phyloP scores from a whole-genome alignment of 2,113 vertebrate genomes.

The Agelaius phoeniceus region DNA sequence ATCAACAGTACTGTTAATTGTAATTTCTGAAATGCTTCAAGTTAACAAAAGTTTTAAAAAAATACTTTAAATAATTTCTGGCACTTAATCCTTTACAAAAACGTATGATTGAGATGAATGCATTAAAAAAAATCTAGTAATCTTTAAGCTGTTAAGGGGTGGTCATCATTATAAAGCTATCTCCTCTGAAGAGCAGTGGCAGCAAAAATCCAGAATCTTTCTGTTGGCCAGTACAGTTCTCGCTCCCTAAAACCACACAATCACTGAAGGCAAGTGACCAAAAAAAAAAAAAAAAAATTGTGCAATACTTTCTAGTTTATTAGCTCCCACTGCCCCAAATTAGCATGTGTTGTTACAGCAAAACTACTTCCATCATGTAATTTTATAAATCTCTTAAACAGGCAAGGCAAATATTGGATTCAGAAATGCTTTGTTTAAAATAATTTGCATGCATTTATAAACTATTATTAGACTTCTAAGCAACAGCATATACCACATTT shows the following conservation, averaged over 20 bases:
- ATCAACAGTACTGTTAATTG: neutral
- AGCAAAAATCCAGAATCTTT: neutral
- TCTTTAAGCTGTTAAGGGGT: neutral
- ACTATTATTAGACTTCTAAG: slow-evolving; percentile 18
- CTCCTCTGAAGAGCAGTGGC: neutral
- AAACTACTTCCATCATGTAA: neutral
- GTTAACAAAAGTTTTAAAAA: neutral
- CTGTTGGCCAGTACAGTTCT: neutral
- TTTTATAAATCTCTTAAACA: neutral
- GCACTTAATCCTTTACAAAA: neutral
- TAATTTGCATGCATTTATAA: neutral
- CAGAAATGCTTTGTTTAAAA: slow-evolving; percentile 18
- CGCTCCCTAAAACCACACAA: neutral
- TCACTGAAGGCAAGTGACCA: neutral
- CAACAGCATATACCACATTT: neutral
- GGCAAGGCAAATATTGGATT: neutral
- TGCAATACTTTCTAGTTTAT: neutral
- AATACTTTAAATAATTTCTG: neutral
- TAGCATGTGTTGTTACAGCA: neutral
- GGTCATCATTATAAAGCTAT: neutral
- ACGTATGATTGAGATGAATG: neutral
- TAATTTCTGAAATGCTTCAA: neutral
- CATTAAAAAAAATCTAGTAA: neutral
- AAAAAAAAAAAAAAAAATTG: neutral
- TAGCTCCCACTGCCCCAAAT: neutral